A percentile compares a stretch with the other conserved stretches of the same genome.
These are phyloP conservation scores for Drosophila ogumai DNA, from an alignment of 1,140 invertebrate genomes.

Conservation along the genomic window DNA sequence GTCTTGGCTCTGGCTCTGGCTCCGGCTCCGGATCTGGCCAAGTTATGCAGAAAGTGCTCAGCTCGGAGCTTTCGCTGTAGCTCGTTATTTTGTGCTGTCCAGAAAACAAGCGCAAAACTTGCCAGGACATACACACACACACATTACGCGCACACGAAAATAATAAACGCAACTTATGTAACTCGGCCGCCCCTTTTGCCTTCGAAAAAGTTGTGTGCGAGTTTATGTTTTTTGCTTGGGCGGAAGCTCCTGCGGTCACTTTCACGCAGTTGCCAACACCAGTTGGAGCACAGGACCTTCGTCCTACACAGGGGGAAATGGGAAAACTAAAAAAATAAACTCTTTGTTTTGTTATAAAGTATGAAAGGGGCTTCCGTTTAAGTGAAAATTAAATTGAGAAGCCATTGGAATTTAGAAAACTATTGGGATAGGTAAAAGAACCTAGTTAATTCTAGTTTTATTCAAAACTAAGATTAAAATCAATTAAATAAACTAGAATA, in stretches of 20 bases:
- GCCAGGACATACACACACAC: conserved; percentile 39
- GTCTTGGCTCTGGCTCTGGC: neutral
- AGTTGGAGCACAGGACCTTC: conserved; percentile 11
- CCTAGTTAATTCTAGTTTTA: neutral
- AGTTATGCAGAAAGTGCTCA: conserved; percentile 78
- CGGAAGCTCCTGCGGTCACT: conserved; percentile 78
- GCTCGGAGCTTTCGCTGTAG: conserved; percentile 64
- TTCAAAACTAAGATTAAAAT: neutral
- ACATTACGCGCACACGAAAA: conserved; percentile 45
- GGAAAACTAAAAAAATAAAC: neutral
- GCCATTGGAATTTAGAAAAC: too few species aligned
- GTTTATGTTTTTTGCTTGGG: conserved; percentile 65
- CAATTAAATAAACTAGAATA: too few species aligned
- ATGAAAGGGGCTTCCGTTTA: neutral
- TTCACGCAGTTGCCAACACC: conserved; percentile 76
- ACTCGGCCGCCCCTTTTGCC: conserved; percentile 37
- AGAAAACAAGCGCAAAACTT: conserved; percentile 78
- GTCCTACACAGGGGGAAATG: neutral
- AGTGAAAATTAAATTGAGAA: neutral
- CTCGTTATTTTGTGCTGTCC: conserved; percentile 77
- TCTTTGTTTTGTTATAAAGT: neutral
- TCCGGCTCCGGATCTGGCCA: conserved; percentile 15
- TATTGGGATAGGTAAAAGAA: too few species aligned
- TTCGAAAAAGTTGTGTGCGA: conserved; percentile 67
- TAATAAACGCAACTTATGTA: conserved; percentile 83